phyloP scores from a whole-genome alignment of 2,113 vertebrate genomes.

The Hemiscyllium ocellatum region DNA sequence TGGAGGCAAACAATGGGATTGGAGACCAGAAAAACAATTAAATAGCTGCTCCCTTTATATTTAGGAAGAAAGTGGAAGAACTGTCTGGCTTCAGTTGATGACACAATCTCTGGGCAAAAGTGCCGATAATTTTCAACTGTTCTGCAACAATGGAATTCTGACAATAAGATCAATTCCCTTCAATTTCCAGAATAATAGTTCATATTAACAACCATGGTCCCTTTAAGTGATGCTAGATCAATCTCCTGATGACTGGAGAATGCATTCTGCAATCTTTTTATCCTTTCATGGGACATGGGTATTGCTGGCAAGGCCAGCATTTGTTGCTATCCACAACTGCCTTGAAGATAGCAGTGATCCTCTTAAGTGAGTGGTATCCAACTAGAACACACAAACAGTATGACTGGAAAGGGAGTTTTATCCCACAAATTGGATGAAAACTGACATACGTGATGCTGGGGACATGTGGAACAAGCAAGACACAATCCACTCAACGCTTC shows the following conservation, averaged over 20 bases:
- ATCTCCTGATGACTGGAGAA: not conserved
- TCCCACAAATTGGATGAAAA: no score
- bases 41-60: not conserved
- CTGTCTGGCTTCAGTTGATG: not conserved
- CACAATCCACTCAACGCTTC: no score
- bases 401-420: no score
- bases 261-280: not conserved
- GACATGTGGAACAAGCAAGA: no score
- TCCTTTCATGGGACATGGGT: not conserved
- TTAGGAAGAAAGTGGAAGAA: not conserved
- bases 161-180: not conserved
- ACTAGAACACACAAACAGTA: no score
- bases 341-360: not conserved
- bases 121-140: not conserved
- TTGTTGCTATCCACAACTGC: not conserved
- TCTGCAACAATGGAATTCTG: not conserved
- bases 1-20: not conserved
- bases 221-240: not conserved
- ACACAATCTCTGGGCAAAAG: not conserved
- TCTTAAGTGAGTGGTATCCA: no score
- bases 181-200: not conserved
- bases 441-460: no score
- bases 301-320: not conserved
- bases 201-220: not conserved
- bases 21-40: not conserved